Evolutionary conservation across 2,888 invertebrate species (phyloP).

Genomic region (Xestia c-nigrum): DNA sequence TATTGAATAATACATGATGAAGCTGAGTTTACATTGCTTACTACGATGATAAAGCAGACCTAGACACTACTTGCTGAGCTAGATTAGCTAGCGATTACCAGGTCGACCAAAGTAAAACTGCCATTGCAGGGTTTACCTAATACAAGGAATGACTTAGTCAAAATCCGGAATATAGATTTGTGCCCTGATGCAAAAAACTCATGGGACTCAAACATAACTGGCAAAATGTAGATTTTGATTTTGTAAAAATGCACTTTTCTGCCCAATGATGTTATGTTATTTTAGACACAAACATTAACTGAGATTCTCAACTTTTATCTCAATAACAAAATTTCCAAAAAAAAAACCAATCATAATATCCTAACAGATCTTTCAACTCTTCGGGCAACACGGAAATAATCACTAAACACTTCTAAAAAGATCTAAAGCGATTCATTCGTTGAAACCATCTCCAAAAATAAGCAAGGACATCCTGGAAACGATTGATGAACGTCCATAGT

Average conservation of each 20-base stretch:
- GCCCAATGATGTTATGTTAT: not conserved
- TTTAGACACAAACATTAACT: not conserved
- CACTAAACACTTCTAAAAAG: conserved; percentile 33
- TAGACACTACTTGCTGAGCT: not conserved
- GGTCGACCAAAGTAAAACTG: not conserved
- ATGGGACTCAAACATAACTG: not conserved
- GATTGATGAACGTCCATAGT: conserved; percentile 20
- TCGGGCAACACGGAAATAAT: conserved; percentile 26
- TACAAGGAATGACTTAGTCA: no score
- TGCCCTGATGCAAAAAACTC: not conserved
- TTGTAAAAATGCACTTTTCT: not conserved
- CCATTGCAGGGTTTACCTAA: not conserved
- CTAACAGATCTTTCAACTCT: conserved; percentile 7
- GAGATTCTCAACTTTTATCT: not conserved
- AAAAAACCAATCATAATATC: no score
- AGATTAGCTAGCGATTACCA: not conserved
- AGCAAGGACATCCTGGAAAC: conserved; percentile 49
- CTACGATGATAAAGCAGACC: not conserved
- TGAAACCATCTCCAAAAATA: conserved; percentile 54
- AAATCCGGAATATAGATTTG: not conserved
- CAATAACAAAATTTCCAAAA: not conserved
- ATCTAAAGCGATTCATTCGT: conserved; percentile 37
- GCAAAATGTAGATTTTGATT: not conserved
- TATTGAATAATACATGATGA: conserved; percentile 7
- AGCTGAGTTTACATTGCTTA: not conserved